These are phyloP conservation scores for Lanius ludovicianus DNA, from an alignment of 2,113 vertebrate genomes.

Conservation along the genomic window DNA sequence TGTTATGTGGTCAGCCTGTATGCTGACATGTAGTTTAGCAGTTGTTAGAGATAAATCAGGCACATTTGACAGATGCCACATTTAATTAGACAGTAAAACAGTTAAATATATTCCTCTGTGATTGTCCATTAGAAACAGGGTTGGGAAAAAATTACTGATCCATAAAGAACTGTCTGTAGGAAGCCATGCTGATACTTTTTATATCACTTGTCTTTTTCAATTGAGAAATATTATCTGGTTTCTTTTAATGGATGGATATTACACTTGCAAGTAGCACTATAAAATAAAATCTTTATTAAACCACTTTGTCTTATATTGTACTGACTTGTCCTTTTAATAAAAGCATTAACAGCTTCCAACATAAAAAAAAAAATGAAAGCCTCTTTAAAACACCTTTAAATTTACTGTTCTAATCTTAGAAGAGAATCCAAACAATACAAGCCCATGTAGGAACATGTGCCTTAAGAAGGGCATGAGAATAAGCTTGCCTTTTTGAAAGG, in stretches of 20 bases:
- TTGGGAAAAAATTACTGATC: conserved; percentile 36
- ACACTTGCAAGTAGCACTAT: not conserved
- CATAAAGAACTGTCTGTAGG: conserved; percentile 19
- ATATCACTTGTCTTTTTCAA: not conserved
- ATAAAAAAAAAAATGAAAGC: not conserved
- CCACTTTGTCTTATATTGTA: not conserved
- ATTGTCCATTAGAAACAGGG: not conserved
- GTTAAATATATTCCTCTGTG: conserved; percentile 10
- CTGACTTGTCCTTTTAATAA: not conserved
- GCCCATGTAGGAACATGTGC: not conserved
- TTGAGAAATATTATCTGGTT: not conserved
- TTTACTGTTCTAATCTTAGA: not conserved
- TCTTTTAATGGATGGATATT: not conserved
- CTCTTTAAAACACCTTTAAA: not conserved
- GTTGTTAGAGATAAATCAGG: conserved; percentile 5
- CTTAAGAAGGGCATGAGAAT: not conserved
- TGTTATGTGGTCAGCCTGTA: not conserved
- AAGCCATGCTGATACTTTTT: not conserved
- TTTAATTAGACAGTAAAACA: conserved; percentile 48
- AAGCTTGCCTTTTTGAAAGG: not conserved
- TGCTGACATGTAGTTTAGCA: not conserved
- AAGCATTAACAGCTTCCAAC: not conserved
- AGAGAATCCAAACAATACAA: not conserved
- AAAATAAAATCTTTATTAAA: not conserved
- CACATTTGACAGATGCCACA: conserved; percentile 28